These are phyloP conservation scores for Drosophila albomicans DNA, from an alignment of 1,140 invertebrate genomes.

Conservation along the genomic window DNA sequence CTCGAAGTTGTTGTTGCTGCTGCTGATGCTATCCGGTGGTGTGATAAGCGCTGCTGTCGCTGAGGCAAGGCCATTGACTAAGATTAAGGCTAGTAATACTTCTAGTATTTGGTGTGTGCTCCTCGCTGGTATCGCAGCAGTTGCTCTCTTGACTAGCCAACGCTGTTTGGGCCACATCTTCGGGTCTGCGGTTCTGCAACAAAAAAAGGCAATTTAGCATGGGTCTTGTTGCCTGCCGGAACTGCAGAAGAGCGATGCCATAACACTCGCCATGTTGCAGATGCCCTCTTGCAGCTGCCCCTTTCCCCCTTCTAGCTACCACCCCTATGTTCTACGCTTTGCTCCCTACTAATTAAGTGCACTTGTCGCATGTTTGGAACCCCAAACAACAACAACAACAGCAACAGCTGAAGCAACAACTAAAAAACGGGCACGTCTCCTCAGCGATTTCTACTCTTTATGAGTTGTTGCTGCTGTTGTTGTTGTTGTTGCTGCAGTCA, in stretches of 20 bases:
- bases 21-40: constrained; percentile 38
- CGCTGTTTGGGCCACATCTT: constrained; percentile 76
- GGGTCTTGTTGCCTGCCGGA: constrained; percentile 75
- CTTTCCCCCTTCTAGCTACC: background rate
- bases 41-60: constrained; percentile 66
- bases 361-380: constrained; percentile 66
- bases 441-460: constrained; percentile 79
- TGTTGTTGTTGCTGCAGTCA: constrained; percentile 58
- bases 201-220: constrained; percentile 61
- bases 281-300: background rate
- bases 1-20: constrained; percentile 25
- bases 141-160: constrained; percentile 79
- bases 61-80: constrained; percentile 79
- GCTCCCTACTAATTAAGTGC: constrained; percentile 75
- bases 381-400: constrained; percentile 32
- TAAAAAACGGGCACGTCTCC: constrained; percentile 56
- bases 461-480: constrained; percentile 51
- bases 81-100: constrained; percentile 84
- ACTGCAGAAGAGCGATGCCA: constrained; percentile 39
- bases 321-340: constrained; percentile 6
- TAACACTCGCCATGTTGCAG: constrained; percentile 36
- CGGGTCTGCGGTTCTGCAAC: constrained; percentile 45
- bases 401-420: constrained; percentile 28
- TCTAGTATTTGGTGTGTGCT: constrained; percentile 83
- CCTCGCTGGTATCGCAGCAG: constrained; percentile 45